Evolutionary conservation across 2,113 vertebrate species (phyloP).

Genomic region (Sclerurus mexicanus): DNA sequence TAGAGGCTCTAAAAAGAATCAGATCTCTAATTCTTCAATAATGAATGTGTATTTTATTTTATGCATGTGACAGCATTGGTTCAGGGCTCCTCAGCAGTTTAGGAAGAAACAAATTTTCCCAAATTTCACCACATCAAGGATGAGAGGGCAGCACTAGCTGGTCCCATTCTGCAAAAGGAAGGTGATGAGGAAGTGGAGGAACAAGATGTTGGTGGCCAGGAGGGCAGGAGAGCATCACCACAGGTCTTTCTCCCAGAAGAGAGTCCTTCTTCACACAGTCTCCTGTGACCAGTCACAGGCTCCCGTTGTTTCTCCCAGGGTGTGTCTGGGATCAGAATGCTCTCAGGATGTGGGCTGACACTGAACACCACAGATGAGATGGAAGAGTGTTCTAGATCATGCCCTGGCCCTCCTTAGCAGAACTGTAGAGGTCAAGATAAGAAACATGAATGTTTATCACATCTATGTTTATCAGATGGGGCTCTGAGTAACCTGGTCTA

Average conservation of each 20-base stretch:
- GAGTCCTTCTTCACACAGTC: neutral
- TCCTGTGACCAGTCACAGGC: neutral
- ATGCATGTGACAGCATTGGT: neutral
- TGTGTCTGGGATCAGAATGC: neutral
- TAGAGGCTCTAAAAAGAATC: neutral
- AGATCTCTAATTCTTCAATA: neutral
- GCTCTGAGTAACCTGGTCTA: neutral
- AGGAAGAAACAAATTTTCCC: neutral
- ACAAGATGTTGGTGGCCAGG: neutral
- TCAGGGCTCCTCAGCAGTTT: neutral
- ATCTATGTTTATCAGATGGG: neutral
- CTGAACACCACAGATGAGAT: neutral
- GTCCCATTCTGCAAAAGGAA: neutral
- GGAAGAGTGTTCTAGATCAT: neutral
- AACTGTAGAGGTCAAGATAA: neutral
- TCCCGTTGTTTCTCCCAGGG: neutral
- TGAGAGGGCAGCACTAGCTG: neutral
- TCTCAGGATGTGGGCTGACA: neutral
- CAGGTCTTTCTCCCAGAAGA: neutral
- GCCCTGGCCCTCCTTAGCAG: neutral
- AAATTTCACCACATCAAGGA: neutral
- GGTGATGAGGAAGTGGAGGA: neutral
- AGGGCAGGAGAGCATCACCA: neutral
- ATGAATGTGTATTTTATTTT: rapidly evolving
- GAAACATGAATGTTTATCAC: neutral